Base-by-base conservation (phyloP, 2,888 invertebrate species). In the Spisula subtruncata region DNA sequence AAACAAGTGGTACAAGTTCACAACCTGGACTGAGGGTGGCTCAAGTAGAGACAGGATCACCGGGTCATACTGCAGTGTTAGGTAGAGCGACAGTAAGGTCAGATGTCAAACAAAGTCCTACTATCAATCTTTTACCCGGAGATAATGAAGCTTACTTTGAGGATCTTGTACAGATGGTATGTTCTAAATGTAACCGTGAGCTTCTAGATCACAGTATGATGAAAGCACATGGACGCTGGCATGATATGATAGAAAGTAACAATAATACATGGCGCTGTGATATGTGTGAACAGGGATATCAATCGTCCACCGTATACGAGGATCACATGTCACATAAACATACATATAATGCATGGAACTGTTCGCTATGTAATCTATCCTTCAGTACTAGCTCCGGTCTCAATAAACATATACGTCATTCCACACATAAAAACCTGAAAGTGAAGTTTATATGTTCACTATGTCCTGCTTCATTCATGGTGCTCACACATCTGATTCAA, bases 131-230 rank as follows among this genome's bases (percentile, higher is more conserved):
- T 32, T 16, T 75, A 75, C 35, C 75, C 2, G 32, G 51, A 10
- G 88, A 81, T 46, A 87, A 85, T 35, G 91, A 89, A 79, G 90
- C 88, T 80, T 75, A 75, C 75, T 75, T 75, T 32, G 75, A 75
- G 1, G 86, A 91, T 51, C 71, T 86, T 35, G 75, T 80, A 25
- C 83, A 91, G 75, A 84, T 91, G 83, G n/a, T 89, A 32, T 91
- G 91, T 51, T 86, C 87, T 20, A 89, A 89, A 29, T 91, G 91
- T 86, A 89, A 91, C 60, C 86, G 88, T 54, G 88, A 89, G 14
- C 89, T 84, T 25, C 32, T 89, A 14, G 88, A 83, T 25, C 82
- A 88, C 25, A 32, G 41, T 46, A 86, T 89, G 20, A 88, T 91
- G 89, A 83, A 88, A 46, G 86, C 85, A 54, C 91, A 91, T 86